These are phyloP conservation scores for Lanistes nyassanus DNA, from an alignment of 1,140 invertebrate genomes.

Conservation along the genomic window DNA sequence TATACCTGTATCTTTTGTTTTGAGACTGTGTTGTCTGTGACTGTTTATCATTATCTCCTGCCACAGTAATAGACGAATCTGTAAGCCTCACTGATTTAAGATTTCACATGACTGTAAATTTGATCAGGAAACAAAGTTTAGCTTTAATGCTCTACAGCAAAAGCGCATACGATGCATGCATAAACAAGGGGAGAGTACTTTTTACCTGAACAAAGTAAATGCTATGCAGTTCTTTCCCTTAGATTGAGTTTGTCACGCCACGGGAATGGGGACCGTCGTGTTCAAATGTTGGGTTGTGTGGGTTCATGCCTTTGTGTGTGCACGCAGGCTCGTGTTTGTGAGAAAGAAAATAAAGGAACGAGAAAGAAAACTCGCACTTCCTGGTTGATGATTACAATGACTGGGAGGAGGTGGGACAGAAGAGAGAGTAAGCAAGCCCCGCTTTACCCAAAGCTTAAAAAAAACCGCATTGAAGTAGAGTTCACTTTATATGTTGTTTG, in stretches of 20 bases:
- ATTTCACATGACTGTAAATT: slow-evolving; percentile 16
- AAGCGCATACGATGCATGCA: too few relatives aligned
- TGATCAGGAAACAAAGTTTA: neutral
- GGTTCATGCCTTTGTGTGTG: neutral
- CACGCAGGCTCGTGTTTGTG: neutral
- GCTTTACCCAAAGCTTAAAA: too few relatives aligned
- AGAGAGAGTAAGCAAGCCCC: neutral
- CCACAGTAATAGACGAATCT: neutral
- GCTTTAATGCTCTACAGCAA: neutral
- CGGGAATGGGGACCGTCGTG: too few relatives aligned
- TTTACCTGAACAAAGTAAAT: neutral
- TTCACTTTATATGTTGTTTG: neutral
- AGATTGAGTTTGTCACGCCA: too few relatives aligned
- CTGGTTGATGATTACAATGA: slow-evolving; percentile 4
- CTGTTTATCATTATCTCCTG: neutral
- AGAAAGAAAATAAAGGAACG: neutral
- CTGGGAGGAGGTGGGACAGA: neutral
- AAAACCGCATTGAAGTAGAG: neutral
- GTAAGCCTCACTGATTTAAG: slow-evolving; percentile 1
- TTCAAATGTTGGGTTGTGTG: neutral
- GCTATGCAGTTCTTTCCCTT: too few relatives aligned
- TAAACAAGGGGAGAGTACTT: too few relatives aligned
- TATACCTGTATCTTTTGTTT: neutral
- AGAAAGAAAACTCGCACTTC: neutral
- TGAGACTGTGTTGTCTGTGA: neutral